These are phyloP conservation scores for Lasioglossum morio DNA, from an alignment of 2,888 invertebrate species.

Conservation along the genomic window DNA sequence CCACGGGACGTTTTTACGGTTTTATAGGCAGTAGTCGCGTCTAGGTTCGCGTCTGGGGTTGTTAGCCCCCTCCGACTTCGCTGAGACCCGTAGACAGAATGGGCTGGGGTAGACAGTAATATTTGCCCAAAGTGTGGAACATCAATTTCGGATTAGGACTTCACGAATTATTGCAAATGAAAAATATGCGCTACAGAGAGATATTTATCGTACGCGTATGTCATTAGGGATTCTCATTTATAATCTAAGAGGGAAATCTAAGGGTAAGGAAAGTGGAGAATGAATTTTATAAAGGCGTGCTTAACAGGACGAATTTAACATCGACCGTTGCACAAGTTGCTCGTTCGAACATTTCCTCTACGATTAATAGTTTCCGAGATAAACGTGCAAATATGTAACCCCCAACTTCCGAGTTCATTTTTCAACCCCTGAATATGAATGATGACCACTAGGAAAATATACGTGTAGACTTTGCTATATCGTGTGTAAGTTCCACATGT, in stretches of 20 bases:
- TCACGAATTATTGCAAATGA: neutral
- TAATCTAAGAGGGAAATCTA: too few relatives aligned
- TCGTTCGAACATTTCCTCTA: neutral
- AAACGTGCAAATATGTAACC: neutral
- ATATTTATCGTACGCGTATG: too few relatives aligned
- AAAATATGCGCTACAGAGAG: neutral
- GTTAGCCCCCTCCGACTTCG: neutral
- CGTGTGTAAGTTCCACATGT: neutral
- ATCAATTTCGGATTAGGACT: neutral
- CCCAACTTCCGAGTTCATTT: neutral
- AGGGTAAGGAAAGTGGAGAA: neutral
- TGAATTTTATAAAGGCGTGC: neutral
- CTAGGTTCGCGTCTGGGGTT: neutral
- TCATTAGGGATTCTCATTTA: too few relatives aligned
- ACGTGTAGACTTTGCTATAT: neutral
- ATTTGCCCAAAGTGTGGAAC: neutral
- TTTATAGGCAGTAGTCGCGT: neutral
- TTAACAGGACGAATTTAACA: neutral
- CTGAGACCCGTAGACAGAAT: neutral
- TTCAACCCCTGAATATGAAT: neutral
- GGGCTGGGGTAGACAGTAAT: neutral
- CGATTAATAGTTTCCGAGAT: neutral
- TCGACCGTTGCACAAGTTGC: neutral
- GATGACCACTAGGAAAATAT: neutral
- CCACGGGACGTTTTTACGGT: slow-evolving; percentile 4